Evolutionary conservation across 2,797 vertebrate species (phyloP).

Genomic region (Myotis pilosus): DNA sequence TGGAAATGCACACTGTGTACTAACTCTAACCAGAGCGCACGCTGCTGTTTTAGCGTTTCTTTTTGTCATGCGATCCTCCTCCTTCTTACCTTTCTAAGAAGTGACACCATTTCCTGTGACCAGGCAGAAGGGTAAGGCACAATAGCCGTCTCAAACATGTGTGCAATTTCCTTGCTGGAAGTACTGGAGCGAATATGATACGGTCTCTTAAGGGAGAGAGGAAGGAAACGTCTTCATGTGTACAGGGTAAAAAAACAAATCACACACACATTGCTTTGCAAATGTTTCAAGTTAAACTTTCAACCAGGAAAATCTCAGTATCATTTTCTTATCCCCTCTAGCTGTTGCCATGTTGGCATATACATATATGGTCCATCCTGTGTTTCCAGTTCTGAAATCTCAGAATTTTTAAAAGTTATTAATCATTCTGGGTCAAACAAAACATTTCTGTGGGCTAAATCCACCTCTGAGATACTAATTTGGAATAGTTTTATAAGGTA

Average conservation of each 20-base stretch:
- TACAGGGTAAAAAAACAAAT: not conserved
- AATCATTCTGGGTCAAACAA: not conserved
- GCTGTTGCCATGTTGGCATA: not conserved
- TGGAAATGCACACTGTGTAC: not conserved
- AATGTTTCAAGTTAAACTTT: not conserved
- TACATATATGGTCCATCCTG: not conserved
- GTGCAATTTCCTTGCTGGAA: conserved; percentile 89
- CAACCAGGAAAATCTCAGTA: not conserved
- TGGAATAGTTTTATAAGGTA: not conserved
- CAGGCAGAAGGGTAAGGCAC: conserved; percentile 92
- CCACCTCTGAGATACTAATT: not conserved
- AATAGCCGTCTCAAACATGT: conserved; percentile 88
- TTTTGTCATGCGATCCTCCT: not conserved
- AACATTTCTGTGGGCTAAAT: not conserved
- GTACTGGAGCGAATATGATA: conserved; percentile 93
- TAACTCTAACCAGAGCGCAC: not conserved
- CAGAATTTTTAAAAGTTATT: not conserved
- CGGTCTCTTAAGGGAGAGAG: conserved; percentile 88
- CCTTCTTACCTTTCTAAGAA: conserved; percentile 90
- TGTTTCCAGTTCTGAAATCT: not conserved
- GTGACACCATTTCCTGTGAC: conserved; percentile 91
- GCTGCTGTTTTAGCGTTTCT: not conserved
- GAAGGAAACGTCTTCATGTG: conserved; percentile 7
- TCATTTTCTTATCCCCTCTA: not conserved
- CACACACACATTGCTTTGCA: not conserved